Evolutionary conservation across 2,113 vertebrate genomes (phyloP), one percentile per base, ranked within the genome.

Genomic region (Electrona antarctica): DNA sequence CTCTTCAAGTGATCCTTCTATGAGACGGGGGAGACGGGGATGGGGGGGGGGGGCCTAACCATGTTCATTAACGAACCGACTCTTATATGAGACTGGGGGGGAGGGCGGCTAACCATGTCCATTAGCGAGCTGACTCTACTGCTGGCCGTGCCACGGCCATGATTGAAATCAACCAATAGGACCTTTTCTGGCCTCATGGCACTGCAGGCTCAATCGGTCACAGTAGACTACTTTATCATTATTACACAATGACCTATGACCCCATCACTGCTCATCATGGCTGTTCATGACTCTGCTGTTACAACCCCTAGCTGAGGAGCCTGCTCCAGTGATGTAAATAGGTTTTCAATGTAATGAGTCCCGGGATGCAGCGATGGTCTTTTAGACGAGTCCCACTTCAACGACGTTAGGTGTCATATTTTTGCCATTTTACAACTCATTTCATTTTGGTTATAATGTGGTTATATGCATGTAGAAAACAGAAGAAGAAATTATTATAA

Each of bases 161-260:
- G 74, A 88, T 49, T 84, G 68, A 82, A 83, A 83, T 77, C 70
- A 50, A 47, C 83, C 86, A 85, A 79, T 84, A 76, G 79, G 80
- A 85, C 57, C 78, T 74, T 65, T 63, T 64, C 61, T 29, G 72
- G 74, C 61, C 85, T 68, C 73, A 46, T 55, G 73, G 85, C 76
- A 57, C 49, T 62, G 21, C 10, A 33, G 51, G 69, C 74, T 82
- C 78, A 84, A 63, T 60, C 71, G 4, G 11, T 77, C 84, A 74
- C 66, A 54, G 77, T 79, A 21, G 21, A 21, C 21, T 21, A 21
- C 21, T 21, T 21, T 21, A 21, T 78, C 80, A 82, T 72, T 67
- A 74, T 72, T 64, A 71, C 71, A 0, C 52, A 65, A 77, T 74
- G 75, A 79, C 77, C 74, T 46, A 77, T 74, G 75, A 79, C 77